A percentile compares a stretch with the other conserved stretches of the same genome.
Conservation (phyloP, 2,888 invertebrate species). For the Epinotia ramella region DNA sequence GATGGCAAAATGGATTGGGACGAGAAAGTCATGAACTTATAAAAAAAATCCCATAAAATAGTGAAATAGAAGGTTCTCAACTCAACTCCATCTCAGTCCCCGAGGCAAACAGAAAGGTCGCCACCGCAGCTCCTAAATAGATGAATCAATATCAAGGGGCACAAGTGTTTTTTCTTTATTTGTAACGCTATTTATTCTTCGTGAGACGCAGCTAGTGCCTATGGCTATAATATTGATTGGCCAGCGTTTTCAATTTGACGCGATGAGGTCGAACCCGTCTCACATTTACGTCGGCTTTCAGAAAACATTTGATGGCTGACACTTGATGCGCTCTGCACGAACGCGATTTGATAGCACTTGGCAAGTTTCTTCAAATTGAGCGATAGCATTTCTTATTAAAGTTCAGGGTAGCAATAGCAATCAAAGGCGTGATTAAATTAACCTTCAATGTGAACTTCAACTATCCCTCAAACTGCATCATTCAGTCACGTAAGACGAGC, state of each 20-base stretch:
- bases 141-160: too few relatives aligned
- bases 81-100: too few relatives aligned
- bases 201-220: too few relatives aligned
- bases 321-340: neutral
- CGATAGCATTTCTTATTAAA: neutral
- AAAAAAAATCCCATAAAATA: neutral
- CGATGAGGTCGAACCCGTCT: neutral
- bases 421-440: neutral
- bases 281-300: neutral
- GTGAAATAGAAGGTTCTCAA: neutral
- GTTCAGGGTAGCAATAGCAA: neutral
- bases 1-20: neutral
- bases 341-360: conserved; percentile 1
- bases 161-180: too few relatives aligned
- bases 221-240: too few relatives aligned
- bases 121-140: too few relatives aligned
- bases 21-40: neutral
- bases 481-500: neutral
- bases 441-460: neutral
- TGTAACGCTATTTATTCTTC: too few relatives aligned
- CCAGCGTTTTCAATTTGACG: too few relatives aligned
- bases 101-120: too few relatives aligned
- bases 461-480: neutral
- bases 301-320: neutral
- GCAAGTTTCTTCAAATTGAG: conserved; percentile 1